Conservation (phyloP, 2,888 invertebrate genomes). For the Argyra leucocephala region DNA sequence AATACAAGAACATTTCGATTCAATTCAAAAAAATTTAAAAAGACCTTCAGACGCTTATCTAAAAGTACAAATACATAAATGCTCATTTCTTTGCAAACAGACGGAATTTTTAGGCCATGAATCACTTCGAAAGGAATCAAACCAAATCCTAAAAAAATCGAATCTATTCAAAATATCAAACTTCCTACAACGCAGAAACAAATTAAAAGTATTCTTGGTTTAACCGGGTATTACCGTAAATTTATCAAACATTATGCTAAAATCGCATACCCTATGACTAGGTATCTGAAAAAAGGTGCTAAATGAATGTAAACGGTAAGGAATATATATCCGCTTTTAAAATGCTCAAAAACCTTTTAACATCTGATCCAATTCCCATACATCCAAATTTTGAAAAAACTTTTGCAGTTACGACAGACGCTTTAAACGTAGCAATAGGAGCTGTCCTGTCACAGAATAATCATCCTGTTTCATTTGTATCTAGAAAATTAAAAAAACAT, state of each 20-base stretch:
- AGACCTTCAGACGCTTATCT: background rate
- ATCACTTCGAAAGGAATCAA: slow-evolving; percentile 12
- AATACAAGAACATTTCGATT: background rate
- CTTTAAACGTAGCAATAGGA: slow-evolving; percentile 26
- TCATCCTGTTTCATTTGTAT: slow-evolving; percentile 16
- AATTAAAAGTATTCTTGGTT: background rate
- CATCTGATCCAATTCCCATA: slow-evolving; percentile 8
- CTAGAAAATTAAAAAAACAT: slow-evolving; percentile 16
- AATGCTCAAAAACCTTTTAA: slow-evolving; percentile 10
- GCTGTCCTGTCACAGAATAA: slow-evolving; percentile 22
- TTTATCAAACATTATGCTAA: background rate
- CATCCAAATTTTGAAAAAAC: slow-evolving; percentile 26
- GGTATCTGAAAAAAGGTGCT: too few species aligned
- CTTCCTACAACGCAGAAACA: background rate
- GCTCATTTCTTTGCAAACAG: slow-evolving; percentile 30
- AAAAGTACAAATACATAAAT: slow-evolving; percentile 21
- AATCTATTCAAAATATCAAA: slow-evolving; percentile 8
- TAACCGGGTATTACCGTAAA: background rate
- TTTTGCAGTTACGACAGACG: slow-evolving; percentile 32
- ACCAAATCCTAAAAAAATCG: slow-evolving; percentile 15
- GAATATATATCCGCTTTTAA: background rate
- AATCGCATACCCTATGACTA: background rate
- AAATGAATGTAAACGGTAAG: background rate
- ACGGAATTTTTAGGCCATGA: slow-evolving; percentile 13
- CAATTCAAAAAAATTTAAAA: background rate